phyloP scores from a whole-genome alignment of 2,797 vertebrate species.

The Aeoliscus strigatus region DNA sequence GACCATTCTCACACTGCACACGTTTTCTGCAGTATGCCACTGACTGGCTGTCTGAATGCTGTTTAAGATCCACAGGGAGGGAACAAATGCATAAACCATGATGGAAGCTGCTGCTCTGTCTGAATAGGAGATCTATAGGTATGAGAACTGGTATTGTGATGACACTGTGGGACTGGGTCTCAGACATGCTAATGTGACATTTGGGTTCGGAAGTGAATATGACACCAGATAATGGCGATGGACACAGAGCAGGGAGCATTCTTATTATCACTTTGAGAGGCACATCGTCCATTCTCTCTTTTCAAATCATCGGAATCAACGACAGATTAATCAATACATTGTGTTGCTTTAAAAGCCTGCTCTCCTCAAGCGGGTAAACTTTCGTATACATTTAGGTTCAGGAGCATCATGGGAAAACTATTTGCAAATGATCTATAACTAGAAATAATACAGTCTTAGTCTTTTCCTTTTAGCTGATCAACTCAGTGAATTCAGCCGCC shows the following conservation, averaged over 20 bases:
- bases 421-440: too few relatives aligned
- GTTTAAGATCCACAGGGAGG: slow-evolving; percentile 25
- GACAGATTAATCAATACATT: slow-evolving; percentile 19
- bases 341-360: too few relatives aligned
- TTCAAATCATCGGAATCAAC: slow-evolving; percentile 21
- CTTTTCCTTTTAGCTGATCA: too few relatives aligned
- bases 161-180: slow-evolving; percentile 36
- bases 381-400: too few relatives aligned
- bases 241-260: slow-evolving; percentile 49
- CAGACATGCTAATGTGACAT: slow-evolving; percentile 75
- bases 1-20: slow-evolving; percentile 2
- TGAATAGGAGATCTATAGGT: slow-evolving; percentile 44
- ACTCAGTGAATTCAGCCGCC: too few relatives aligned
- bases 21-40: slow-evolving; percentile 11
- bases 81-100: slow-evolving; percentile 57
- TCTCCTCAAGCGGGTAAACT: too few relatives aligned
- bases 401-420: too few relatives aligned
- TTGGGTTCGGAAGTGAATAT: slow-evolving; percentile 61
- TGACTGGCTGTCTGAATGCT: slow-evolving; percentile 23
- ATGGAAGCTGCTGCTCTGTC: slow-evolving; percentile 33
- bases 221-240: slow-evolving; percentile 60
- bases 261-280: slow-evolving; percentile 45
- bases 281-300: slow-evolving; percentile 20
- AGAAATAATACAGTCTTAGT: too few relatives aligned
- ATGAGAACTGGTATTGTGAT: slow-evolving; percentile 42